Base-by-base conservation (phyloP, 2,888 invertebrate genomes). In the Balanococcus diminutus region DNA sequence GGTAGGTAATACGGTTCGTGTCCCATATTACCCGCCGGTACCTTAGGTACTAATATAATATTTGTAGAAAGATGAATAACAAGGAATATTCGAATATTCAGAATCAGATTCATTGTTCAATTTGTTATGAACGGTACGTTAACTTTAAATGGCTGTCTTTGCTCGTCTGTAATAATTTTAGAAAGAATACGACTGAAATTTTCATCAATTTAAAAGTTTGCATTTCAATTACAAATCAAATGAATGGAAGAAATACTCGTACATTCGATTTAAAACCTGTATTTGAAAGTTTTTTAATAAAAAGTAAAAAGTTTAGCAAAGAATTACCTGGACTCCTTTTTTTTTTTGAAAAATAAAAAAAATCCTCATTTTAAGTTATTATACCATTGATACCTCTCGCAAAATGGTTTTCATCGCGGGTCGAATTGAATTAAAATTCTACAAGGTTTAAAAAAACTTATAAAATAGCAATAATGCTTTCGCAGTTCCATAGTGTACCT, bases 201-300 rank as follows among this genome's bases (percentile, higher is more conserved):
- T 56, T 22, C 56, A 56, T 67, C 67, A 67, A 67, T 67, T 67
- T 67, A 31, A 67, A 67, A 67, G 67, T 67, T 67, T 67, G 67
- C 67, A 67, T 67, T 67, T 67, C 67, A 67, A 67, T 67, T 67
- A 67, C 28, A 67, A 28, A 67, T 28, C 67, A 31, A 67, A 28
- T 67, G 28, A 67, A 67, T 31, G 67, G 14, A 25, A n/a, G n/a
- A 14, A 16, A 67, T 14, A 56, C 22, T 56, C 6, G 6, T 28
- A 16, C 28, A 31, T 0, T 67, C 28, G 28, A 28, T 67, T 67
- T 67, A 31, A 67, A 28, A 14, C 16, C 28, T n/a, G 28, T 67
- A 67, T 67, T 67, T 19, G 67, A 67, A 67, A 67, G 67, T 67
- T 67, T 67, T 67, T 25, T 28, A 67, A 67, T 67, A 31, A 67